Percentiles rank a stretch among this genome's conserved stretches.
phyloP scores from a whole-genome alignment of 2,797 vertebrate genomes.

The Miichthys miiuy region DNA sequence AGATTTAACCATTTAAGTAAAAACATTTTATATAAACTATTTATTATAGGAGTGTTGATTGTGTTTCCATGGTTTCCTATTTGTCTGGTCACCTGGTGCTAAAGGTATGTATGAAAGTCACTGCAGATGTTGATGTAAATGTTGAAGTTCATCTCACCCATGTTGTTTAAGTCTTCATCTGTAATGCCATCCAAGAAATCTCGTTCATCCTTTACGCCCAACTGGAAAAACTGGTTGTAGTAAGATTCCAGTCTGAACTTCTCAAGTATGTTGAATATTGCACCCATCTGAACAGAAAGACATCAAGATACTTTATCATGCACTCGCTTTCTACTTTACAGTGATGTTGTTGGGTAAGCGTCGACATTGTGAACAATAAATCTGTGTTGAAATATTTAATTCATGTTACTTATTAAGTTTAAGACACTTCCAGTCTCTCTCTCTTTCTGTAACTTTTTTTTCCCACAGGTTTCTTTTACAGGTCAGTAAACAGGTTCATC shows the following conservation, averaged over 20 bases:
- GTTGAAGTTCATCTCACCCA: conserved; percentile 52
- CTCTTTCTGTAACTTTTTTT: too few relatives aligned
- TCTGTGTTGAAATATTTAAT: too few relatives aligned
- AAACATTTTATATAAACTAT: not conserved
- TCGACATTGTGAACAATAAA: not conserved
- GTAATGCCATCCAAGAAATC: conserved; percentile 72
- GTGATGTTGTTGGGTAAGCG: too few relatives aligned
- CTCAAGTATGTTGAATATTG: conserved; percentile 57
- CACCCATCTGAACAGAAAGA: conserved; percentile 55
- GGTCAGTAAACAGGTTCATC: too few relatives aligned
- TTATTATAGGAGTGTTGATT: not conserved
- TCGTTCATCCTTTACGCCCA: conserved; percentile 65
- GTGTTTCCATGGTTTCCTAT: not conserved
- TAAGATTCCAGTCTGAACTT: conserved; percentile 43
- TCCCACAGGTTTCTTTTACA: too few relatives aligned
- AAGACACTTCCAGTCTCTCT: too few relatives aligned
- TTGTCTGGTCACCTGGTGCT: not conserved
- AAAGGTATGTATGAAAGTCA: too few relatives aligned
- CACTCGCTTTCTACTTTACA: not conserved
- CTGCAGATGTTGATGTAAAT: too few relatives aligned
- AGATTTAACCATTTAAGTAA: not conserved
- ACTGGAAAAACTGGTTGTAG: conserved; percentile 58
- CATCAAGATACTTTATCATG: not conserved
- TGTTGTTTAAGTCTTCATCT: conserved; percentile 53
- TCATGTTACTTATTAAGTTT: too few relatives aligned